phyloP scores from a whole-genome alignment of 2,113 vertebrate species.

The Morone chrysops region DNA sequence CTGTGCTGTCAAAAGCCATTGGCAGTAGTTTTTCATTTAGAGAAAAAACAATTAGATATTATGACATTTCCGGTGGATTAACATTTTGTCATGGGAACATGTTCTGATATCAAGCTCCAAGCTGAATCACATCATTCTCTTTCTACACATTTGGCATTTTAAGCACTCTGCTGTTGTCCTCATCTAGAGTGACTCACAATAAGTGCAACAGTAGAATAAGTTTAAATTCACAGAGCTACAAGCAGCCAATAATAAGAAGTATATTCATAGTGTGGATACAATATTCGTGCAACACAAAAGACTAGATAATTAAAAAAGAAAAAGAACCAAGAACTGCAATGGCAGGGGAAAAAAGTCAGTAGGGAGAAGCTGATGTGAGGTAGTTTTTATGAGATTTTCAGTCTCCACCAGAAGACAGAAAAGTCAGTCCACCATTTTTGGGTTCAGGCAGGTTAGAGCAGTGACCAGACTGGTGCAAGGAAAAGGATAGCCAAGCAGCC shows the following conservation, averaged over 20 bases:
- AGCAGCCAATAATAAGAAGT: conserved; percentile 5
- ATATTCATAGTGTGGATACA: conserved; percentile 5
- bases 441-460: conserved; percentile 3
- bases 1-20: conserved; percentile 53
- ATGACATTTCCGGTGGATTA: conserved; percentile 71
- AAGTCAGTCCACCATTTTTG: conserved; percentile 17
- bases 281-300: neutral
- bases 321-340: neutral
- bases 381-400: conserved; percentile 32
- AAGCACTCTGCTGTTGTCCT: conserved; percentile 11
- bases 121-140: conserved; percentile 51
- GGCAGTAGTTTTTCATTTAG: conserved; percentile 48
- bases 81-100: conserved; percentile 56
- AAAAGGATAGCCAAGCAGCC: conserved; percentile 54
- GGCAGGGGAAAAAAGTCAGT: neutral
- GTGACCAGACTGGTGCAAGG: conserved; percentile 48
- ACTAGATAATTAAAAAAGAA: conserved; percentile 16
- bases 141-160: conserved; percentile 60
- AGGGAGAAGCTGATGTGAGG: conserved; percentile 12
- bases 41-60: conserved; percentile 60
- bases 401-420: conserved; percentile 12
- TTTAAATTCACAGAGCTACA: conserved; percentile 12
- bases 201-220: neutral
- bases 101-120: conserved; percentile 63
- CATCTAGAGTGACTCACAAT: conserved; percentile 1